Evolutionary conservation across 2,888 invertebrate species (phyloP).

Genomic region (Drosophila siamana): DNA sequence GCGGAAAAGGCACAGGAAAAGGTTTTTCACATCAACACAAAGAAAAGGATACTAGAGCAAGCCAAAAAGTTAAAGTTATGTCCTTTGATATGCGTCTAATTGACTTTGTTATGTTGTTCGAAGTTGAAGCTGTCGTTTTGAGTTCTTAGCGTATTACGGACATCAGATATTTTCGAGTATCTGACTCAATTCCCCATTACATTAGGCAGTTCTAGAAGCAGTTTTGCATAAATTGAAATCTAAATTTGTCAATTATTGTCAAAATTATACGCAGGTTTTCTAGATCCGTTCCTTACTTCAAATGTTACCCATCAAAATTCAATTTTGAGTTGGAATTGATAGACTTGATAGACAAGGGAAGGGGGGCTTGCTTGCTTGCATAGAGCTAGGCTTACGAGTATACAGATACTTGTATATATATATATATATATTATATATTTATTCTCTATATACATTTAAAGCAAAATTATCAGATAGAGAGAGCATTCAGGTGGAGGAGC

Average conservation of each 20-base stretch:
- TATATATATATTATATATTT: constrained; percentile 34
- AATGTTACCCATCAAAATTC: constrained; percentile 57
- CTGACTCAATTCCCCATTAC: constrained; percentile 32
- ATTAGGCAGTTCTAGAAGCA: constrained; percentile 55
- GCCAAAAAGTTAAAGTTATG: constrained; percentile 25
- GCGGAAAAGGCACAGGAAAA: constrained; percentile 79
- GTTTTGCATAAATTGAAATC: constrained; percentile 39
- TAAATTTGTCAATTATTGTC: constrained; percentile 66
- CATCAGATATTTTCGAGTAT: constrained; percentile 8
- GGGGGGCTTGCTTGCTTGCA: constrained; percentile 33
- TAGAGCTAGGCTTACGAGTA: constrained; percentile 49
- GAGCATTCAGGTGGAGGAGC: constrained; percentile 77
- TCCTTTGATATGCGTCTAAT: constrained; percentile 73
- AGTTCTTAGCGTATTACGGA: constrained; percentile 35
- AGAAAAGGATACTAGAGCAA: constrained; percentile 14
- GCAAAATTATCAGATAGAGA: constrained; percentile 68
- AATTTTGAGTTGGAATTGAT: constrained; percentile 62
- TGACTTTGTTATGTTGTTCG: constrained; percentile 59
- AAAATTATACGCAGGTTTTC: constrained; percentile 69
- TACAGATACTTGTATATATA: constrained; percentile 39
- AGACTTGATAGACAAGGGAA: constrained; percentile 30
- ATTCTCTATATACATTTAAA: constrained; percentile 57
- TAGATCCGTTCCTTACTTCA: constrained; percentile 18
- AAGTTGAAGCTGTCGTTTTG: constrained; percentile 59
- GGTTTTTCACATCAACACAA: constrained; percentile 11